A percentile compares a stretch with the other conserved stretches of the same genome.
These are phyloP conservation scores for Excalfactoria chinensis DNA, from an alignment of 2,113 vertebrate species.

Conservation along the genomic window DNA sequence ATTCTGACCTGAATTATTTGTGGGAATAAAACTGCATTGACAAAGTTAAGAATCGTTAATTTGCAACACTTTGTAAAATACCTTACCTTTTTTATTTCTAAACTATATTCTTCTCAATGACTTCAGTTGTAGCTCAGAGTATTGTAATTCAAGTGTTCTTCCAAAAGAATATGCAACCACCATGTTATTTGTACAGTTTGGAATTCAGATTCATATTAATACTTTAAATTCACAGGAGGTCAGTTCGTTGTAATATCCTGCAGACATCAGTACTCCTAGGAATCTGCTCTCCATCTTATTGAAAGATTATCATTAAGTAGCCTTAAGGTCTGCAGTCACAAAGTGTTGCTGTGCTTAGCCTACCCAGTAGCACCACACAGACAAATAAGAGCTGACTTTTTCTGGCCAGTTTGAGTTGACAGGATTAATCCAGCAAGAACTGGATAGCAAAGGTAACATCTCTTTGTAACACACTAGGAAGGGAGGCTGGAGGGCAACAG, in stretches of 20 bases:
- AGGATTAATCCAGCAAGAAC: slow-evolving; percentile 58
- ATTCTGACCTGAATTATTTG: neutral
- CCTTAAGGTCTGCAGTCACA: neutral
- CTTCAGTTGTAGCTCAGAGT: neutral
- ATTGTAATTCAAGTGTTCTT: neutral
- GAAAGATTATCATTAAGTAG: slow-evolving; percentile 47
- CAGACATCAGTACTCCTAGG: neutral
- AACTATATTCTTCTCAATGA: neutral
- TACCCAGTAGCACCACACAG: slow-evolving; percentile 1
- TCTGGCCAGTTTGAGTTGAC: slow-evolving; percentile 37
- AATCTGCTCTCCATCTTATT: slow-evolving; percentile 17
- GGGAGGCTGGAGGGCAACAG: slow-evolving; percentile 38
- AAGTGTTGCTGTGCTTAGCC: neutral
- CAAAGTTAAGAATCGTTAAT: neutral
- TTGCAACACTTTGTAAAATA: neutral
- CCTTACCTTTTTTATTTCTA: slow-evolving; percentile 2
- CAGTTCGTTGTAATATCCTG: neutral
- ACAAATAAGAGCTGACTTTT: slow-evolving; percentile 61
- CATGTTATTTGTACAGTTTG: neutral
- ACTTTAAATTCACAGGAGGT: neutral
- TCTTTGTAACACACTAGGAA: slow-evolving; percentile 32
- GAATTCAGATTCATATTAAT: slow-evolving; percentile 10
- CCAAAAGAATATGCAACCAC: neutral
- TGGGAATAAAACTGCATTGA: neutral
- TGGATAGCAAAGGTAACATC: slow-evolving; percentile 52